A percentile compares a stretch with the other conserved stretches of the same genome.
Evolutionary conservation across 2,113 vertebrate genomes (phyloP).

Genomic region (Nettapus auritus): DNA sequence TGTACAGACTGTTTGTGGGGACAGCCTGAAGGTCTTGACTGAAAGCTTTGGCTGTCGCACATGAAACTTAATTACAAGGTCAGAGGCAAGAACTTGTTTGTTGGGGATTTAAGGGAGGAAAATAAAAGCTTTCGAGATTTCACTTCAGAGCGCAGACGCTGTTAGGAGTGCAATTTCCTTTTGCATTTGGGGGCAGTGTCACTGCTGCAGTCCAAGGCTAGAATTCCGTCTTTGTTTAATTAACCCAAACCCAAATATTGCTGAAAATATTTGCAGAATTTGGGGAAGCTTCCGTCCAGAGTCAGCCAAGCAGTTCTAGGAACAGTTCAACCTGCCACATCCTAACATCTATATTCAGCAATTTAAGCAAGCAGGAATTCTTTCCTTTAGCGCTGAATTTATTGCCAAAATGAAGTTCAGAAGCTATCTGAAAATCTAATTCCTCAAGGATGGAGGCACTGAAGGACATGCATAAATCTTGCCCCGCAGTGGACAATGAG

Average conservation of each 20-base stretch:
- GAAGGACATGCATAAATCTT: neutral
- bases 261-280: slow-evolving; percentile 23
- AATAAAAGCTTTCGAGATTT: slow-evolving; percentile 34
- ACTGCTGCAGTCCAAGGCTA: neutral
- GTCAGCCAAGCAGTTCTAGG: slow-evolving; percentile 29
- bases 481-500: fast-evolving
- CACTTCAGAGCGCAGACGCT: slow-evolving; percentile 6
- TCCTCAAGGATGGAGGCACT: neutral
- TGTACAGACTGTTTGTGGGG: neutral
- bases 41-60: slow-evolving; percentile 31
- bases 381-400: neutral
- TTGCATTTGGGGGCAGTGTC: neutral
- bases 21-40: neutral
- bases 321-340: slow-evolving; percentile 10
- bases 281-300: neutral
- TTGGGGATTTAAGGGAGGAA: neutral
- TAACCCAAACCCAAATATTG: neutral
- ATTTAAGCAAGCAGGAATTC: neutral
- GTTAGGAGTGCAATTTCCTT: neutral
- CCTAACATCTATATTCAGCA: slow-evolving; percentile 8
- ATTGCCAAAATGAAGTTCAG: slow-evolving; percentile 3
- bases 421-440: slow-evolving; percentile 8
- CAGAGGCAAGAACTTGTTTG: neutral
- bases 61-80: slow-evolving; percentile 27
- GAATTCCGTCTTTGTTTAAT: neutral